A percentile compares a stretch with the other conserved stretches of the same genome.
Evolutionary conservation across 2,888 invertebrate species (phyloP).

Genomic region (Lordiphosa andalusiaca): DNA sequence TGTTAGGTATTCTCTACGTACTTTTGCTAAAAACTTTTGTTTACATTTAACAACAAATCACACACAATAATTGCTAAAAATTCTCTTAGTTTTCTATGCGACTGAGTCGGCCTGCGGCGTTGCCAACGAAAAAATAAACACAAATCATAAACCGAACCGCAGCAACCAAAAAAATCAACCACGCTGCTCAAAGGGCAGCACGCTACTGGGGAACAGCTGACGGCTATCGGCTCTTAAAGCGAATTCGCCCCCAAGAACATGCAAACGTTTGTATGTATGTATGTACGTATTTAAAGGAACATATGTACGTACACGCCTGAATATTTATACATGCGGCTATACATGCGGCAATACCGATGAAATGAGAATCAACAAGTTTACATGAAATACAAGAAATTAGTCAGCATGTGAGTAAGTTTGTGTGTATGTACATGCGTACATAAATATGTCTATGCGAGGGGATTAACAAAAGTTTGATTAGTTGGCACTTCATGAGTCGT

Average conservation of each 20-base stretch:
- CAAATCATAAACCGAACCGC: slow-evolving; percentile 18
- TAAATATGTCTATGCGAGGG: neutral
- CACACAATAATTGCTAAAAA: slow-evolving; percentile 15
- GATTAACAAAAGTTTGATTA: too few relatives aligned
- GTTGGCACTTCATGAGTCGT: too few relatives aligned
- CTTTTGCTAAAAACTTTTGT: slow-evolving; percentile 29
- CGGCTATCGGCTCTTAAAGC: slow-evolving; percentile 36
- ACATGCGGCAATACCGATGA: too few relatives aligned
- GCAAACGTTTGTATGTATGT: neutral
- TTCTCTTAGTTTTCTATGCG: slow-evolving; percentile 10
- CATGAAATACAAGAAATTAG: neutral
- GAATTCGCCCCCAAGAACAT: slow-evolving; percentile 24
- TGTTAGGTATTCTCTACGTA: slow-evolving; percentile 15
- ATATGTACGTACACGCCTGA: neutral
- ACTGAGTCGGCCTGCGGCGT: slow-evolving; percentile 15
- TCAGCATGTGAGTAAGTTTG: too few relatives aligned
- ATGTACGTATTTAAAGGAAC: neutral
- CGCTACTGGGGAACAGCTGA: slow-evolving; percentile 55
- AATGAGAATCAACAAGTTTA: slow-evolving; percentile 12
- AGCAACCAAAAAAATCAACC: slow-evolving; percentile 35
- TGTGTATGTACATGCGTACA: neutral
- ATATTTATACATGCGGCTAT: too few relatives aligned
- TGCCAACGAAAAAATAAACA: slow-evolving; percentile 32
- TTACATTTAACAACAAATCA: slow-evolving; percentile 32
- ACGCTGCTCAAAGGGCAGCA: slow-evolving; percentile 46